Conservation (phyloP, 23 tunicate genomes). For the Clavelina lepadiformis region DNA sequence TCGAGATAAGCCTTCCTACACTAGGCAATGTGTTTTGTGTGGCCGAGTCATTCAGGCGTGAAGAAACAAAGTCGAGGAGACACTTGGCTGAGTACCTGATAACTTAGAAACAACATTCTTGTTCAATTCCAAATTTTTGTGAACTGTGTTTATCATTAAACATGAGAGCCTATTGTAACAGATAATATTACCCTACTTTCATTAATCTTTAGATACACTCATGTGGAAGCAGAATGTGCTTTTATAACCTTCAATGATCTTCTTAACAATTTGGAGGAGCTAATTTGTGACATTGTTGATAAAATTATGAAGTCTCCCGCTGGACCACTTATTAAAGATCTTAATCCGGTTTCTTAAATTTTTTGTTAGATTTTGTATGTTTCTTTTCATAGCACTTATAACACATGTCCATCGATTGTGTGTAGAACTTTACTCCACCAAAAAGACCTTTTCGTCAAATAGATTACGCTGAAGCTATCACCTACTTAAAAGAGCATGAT, state of each 20-base stretch:
- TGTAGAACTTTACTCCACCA: slow-evolving; percentile 66
- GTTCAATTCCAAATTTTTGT: no score
- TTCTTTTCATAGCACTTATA: not conserved
- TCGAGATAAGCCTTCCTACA: slow-evolving; percentile 90
- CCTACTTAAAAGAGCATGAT: slow-evolving; percentile 77
- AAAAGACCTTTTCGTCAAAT: slow-evolving; percentile 89
- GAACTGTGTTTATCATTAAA: no score
- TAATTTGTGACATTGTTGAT: slow-evolving; percentile 89
- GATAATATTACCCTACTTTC: not conserved
- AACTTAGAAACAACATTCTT: no score
- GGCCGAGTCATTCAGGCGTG: slow-evolving; percentile 94
- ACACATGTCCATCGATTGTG: no score
- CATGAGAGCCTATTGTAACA: no score
- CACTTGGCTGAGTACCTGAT: slow-evolving; percentile 90
- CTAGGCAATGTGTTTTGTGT: slow-evolving; percentile 94
- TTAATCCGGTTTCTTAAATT: slow-evolving; percentile 58
- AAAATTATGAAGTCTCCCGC: slow-evolving; percentile 89
- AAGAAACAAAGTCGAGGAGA: slow-evolving; percentile 90
- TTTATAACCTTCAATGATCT: slow-evolving; percentile 83
- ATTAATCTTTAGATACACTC: slow-evolving; percentile 73
- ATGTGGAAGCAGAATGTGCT: slow-evolving; percentile 98
- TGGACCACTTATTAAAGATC: slow-evolving; percentile 75
- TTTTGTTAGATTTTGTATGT: not conserved
- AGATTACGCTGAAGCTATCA: slow-evolving; percentile 97
- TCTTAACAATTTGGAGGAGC: slow-evolving; percentile 74